Evolutionary conservation across 1,140 invertebrate species (phyloP), one percentile per base, ranked within the genome.

Genomic region (Trachymyrmex septentrionalis): DNA sequence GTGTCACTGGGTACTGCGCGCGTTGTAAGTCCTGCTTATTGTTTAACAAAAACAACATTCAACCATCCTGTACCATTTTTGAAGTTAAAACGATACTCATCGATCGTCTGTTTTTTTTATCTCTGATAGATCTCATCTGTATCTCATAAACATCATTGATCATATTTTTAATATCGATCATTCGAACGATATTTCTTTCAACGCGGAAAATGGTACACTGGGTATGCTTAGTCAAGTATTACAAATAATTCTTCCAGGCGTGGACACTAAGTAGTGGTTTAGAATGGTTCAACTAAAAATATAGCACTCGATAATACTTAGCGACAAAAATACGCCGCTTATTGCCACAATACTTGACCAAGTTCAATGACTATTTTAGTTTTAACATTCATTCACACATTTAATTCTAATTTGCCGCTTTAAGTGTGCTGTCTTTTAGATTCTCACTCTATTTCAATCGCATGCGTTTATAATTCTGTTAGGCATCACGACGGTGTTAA

Each of bases 21-120:
- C 94, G 96, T 95, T 95, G 96, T 96, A 96, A 96, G 96, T 96
- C 92, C 94, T 95, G 95, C 94, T 95, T 95, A 93, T 94, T 94
- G 93, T 95, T 95, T 95, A 95, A 94, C 94, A 94, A 95, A 93
- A 92, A 93, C 85, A 64, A 91, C 92, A 91, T 85, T 85, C 80
- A 92, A 84, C 84, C 91, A 86, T 92, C 91, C 86, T 95, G 93
- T 94, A 94, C 94, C 93, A 94, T 95, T 95, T 94, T 90, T 85
- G n/a, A 84, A 71, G 24, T 87, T 61, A 61, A 61, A 84, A 12
- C 55, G 44, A 73, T 69, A 50, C 3, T 61, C 69, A 84, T 84
- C 24, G 24, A 63, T 84, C 69, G 12, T 71, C 30, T 44, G 10
- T 24, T 55, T 38, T 48, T 82, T 55, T 14, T 21, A 73, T 61